A percentile compares a stretch with the other conserved stretches of the same genome.
Conservation (phyloP, 1,140 invertebrate species). For the Eubasilissa regina region DNA sequence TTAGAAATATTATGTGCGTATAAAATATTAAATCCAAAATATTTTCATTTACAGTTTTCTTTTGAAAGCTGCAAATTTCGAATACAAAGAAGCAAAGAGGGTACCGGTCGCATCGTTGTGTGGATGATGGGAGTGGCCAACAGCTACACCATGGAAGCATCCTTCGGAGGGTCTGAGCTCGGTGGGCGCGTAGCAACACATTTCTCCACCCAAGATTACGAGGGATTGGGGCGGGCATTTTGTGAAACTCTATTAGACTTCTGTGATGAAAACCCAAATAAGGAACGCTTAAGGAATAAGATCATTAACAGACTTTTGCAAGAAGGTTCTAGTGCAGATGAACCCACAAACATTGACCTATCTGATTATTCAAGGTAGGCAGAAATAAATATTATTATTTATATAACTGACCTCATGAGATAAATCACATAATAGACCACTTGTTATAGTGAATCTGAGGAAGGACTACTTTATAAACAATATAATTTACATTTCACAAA, state of each 20-base stretch:
- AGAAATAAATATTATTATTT: slow-evolving; percentile 15
- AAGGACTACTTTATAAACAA: no score
- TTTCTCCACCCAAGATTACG: slow-evolving; percentile 83
- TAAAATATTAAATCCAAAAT: background rate
- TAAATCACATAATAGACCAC: no score
- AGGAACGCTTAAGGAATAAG: slow-evolving; percentile 85
- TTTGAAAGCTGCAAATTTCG: slow-evolving; percentile 95
- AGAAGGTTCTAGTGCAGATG: slow-evolving; percentile 89
- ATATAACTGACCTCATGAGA: no score
- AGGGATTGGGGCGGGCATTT: slow-evolving; percentile 86
- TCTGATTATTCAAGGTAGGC: slow-evolving; percentile 88
- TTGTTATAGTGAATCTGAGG: no score
- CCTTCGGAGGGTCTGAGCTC: slow-evolving; percentile 89
- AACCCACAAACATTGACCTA: slow-evolving; percentile 87
- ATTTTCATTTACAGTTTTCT: slow-evolving; percentile 79
- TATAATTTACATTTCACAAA: no score
- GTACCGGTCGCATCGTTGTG: slow-evolving; percentile 92
- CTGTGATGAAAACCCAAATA: slow-evolving; percentile 89
- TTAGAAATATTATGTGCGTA: no score
- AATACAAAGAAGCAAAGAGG: slow-evolving; percentile 93
- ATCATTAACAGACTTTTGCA: slow-evolving; percentile 84
- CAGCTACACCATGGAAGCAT: slow-evolving; percentile 96
- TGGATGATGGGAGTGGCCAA: slow-evolving; percentile 96
- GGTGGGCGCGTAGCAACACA: slow-evolving; percentile 88
- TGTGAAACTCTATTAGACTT: slow-evolving; percentile 94